phyloP scores from a whole-genome alignment of 1,140 invertebrate genomes.

The Nephila pilipes region DNA sequence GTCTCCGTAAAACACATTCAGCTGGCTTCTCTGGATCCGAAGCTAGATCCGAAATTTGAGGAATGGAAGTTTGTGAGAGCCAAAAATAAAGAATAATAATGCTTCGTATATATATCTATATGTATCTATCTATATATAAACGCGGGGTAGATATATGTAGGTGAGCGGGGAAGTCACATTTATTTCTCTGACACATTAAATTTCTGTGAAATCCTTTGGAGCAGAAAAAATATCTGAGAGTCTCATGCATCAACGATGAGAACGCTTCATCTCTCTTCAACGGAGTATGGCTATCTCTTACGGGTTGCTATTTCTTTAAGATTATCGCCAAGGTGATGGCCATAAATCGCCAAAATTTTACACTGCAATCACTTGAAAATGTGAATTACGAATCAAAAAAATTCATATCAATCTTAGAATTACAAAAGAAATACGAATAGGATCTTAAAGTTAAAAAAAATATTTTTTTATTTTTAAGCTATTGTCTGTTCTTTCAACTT shows the following conservation, averaged over 20 bases:
- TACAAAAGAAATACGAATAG: too few relatives aligned
- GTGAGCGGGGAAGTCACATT: slow-evolving; percentile 71
- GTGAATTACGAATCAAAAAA: not conserved
- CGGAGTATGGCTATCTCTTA: slow-evolving; percentile 67
- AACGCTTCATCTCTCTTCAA: slow-evolving; percentile 72
- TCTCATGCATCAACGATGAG: slow-evolving; percentile 77
- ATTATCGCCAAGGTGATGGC: slow-evolving; percentile 70
- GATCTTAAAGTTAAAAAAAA: too few relatives aligned
- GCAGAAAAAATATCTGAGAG: slow-evolving; percentile 75
- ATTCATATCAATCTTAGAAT: too few relatives aligned
- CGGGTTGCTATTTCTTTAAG: slow-evolving; percentile 71
- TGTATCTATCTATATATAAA: slow-evolving; percentile 72
- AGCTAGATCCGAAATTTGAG: slow-evolving; percentile 61
- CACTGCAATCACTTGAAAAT: slow-evolving; percentile 18
- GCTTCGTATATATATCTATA: slow-evolving; percentile 68
- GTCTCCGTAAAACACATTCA: slow-evolving; percentile 46
- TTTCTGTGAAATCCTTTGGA: slow-evolving; percentile 77
- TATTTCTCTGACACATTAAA: slow-evolving; percentile 77
- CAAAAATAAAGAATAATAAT: slow-evolving; percentile 75
- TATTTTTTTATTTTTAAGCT: too few relatives aligned
- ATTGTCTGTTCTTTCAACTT: too few relatives aligned
- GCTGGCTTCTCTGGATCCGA: slow-evolving; percentile 8
- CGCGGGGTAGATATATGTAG: slow-evolving; percentile 68
- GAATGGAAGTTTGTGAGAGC: slow-evolving; percentile 66
- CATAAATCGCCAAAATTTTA: slow-evolving; percentile 69